Percentiles rank a stretch among this genome's conserved stretches.
Evolutionary conservation across 2,888 invertebrate genomes (phyloP).

Genomic region (Andrena haemorrhoa): DNA sequence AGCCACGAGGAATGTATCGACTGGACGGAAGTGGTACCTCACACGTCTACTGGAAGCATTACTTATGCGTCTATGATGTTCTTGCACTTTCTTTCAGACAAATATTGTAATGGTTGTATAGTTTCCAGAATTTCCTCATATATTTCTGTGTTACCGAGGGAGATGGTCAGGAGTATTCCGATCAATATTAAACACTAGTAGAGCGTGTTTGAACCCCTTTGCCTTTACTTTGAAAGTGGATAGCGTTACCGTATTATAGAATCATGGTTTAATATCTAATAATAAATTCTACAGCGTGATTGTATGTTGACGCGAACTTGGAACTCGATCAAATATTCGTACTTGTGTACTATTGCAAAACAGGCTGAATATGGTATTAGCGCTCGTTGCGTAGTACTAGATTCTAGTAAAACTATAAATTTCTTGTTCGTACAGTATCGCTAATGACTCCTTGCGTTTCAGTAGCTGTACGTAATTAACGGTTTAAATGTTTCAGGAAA

Average conservation of each 20-base stretch:
- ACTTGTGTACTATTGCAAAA: no score
- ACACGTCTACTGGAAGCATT: neutral
- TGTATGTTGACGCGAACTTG: constrained; percentile 2
- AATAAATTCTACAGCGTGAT: neutral
- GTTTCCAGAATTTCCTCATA: neutral
- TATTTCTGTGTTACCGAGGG: neutral
- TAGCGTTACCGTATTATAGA: neutral
- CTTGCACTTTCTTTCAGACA: neutral
- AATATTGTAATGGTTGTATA: neutral
- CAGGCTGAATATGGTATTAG: neutral
- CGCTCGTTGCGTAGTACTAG: neutral
- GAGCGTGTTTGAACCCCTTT: neutral
- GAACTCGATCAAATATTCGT: neutral
- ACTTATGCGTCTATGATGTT: neutral
- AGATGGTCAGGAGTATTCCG: neutral
- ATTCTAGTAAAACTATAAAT: neutral
- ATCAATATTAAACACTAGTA: neutral
- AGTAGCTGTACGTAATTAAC: neutral
- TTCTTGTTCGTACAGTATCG: neutral
- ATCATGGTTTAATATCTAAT: neutral
- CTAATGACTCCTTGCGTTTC: neutral
- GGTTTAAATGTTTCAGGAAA: constrained; percentile 89
- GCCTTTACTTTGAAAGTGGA: neutral
- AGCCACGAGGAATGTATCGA: constrained; percentile 5
- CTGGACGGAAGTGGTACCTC: neutral